Percentiles rank a stretch among this genome's conserved stretches.
Conservation (phyloP, 1,140 invertebrate genomes). For the Macrobrachium rosenbergii region DNA sequence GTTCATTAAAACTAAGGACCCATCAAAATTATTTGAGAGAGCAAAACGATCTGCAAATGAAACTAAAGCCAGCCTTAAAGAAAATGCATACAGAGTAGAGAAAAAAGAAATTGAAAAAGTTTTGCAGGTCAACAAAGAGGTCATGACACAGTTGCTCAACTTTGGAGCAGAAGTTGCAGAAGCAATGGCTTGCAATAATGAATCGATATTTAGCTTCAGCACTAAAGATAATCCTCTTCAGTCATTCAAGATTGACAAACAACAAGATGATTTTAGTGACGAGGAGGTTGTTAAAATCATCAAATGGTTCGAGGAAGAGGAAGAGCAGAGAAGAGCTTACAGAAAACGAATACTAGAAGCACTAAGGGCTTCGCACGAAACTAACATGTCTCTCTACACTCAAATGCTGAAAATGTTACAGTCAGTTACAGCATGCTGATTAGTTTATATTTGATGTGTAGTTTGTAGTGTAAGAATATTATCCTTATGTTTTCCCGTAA, state of each 20-base stretch:
- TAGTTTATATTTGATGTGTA: no score
- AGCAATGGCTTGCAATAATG: slow-evolving; percentile 27
- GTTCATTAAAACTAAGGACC: no score
- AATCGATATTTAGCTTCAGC: slow-evolving; percentile 22
- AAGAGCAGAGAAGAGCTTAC: slow-evolving; percentile 26
- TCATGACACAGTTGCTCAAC: slow-evolving; percentile 31
- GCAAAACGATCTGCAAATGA: no score
- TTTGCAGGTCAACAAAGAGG: slow-evolving; percentile 16
- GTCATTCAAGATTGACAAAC: background rate
- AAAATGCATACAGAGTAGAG: no score
- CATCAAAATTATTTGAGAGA: no score
- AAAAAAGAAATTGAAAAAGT: background rate
- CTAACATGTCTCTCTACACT: slow-evolving; percentile 36
- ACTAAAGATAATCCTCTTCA: background rate
- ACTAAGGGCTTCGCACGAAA: slow-evolving; percentile 24
- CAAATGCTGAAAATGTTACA: slow-evolving; percentile 42
- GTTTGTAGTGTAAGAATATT: no score
- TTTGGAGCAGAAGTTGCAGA: slow-evolving; percentile 45
- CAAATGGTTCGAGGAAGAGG: slow-evolving; percentile 42
- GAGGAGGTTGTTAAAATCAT: slow-evolving; percentile 9
- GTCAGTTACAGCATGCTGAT: slow-evolving; percentile 15
- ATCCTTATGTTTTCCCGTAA: no score
- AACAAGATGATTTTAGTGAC: slow-evolving; percentile 5
- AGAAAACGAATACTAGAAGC: slow-evolving; percentile 30
- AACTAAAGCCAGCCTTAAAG: no score